These are phyloP conservation scores for Patella vulgata DNA, from an alignment of 1,140 invertebrate genomes.

Conservation along the genomic window DNA sequence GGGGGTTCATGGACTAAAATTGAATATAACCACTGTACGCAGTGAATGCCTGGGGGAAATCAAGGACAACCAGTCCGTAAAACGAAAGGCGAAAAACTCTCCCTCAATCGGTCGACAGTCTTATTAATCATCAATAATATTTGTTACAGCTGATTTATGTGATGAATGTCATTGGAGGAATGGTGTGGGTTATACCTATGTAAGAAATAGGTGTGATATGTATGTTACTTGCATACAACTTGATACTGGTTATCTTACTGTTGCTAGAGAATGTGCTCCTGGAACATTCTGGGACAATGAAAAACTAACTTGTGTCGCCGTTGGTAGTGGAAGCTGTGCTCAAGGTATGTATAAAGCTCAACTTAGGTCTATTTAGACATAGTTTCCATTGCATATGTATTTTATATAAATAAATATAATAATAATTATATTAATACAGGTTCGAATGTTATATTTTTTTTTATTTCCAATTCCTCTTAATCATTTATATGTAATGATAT, in stretches of 20 bases:
- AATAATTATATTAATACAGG: no score
- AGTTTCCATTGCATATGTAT: no score
- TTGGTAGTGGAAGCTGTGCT: constrained; percentile 6
- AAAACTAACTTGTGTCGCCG: constrained; percentile 6
- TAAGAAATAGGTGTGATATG: constrained; percentile 18
- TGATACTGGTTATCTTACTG: not conserved
- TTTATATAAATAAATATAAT: no score
- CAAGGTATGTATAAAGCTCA: not conserved
- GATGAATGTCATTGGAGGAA: constrained; percentile 20
- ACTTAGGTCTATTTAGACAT: not conserved
- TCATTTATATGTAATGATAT: no score
- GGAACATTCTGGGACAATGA: constrained; percentile 22
- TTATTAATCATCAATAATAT: not conserved
- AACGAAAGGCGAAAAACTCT: no score
- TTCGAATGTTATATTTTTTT: no score
- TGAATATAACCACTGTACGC: no score
- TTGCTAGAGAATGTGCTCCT: constrained; percentile 16
- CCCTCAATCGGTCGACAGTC: not conserved
- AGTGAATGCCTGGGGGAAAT: no score
- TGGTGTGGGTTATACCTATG: constrained; percentile 19
- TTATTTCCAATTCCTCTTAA: no score
- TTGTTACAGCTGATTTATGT: constrained; percentile 4
- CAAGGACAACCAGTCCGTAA: no score
- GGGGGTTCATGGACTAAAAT: no score
- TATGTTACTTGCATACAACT: constrained; percentile 18